Evolutionary conservation across 2,888 invertebrate species (phyloP), one percentile per base, ranked within the genome.

Genomic region (Pterostichus niger): DNA sequence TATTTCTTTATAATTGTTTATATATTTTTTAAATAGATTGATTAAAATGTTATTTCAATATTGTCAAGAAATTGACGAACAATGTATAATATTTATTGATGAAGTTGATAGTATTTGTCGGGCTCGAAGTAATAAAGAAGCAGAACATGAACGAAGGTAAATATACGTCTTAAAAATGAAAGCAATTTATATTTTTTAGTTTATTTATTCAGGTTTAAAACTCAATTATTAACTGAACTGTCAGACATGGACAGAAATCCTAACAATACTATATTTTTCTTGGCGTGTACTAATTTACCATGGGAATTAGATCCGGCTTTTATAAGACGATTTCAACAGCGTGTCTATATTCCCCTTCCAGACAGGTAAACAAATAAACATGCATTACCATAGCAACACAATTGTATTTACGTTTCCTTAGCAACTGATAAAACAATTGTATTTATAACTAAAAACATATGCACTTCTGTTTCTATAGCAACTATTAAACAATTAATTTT

Each of bases 221-320:
- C 92, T 0, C 92, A 93, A 87, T 88, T 93, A 9, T 89, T 93
- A 86, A 90, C 90, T 82, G 92, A 92, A 87, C 89, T 93, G 86
- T 91, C 92, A 85, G 86, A 85, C 77, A 87, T 89, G 61, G 87
- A 88, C 84, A 85, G 64, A 5, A 75, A 54, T 31, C 56, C 82
- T 46, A 31, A 87, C n/a, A 86, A 84, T 61, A 88, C 88, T 73
- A 85, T 87, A 46, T 88, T 92, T 84, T 86, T 93, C 13, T 87
- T 93, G 31, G 91, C 92, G 85, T 93, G 93, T 13, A 93, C 93
- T 2, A 93, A 93, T 87, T 92, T 93, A 85, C 93, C 93, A 0
- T 93, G 93, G 93, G 93, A 93, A 84, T 87, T 93, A 33, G 93
- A 93, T 85, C 87, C 91, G 0, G 93, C 93, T 0, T 92, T 93